These are phyloP conservation scores for Dipus sagitta DNA, from an alignment of 2,797 vertebrate species.

Conservation along the genomic window DNA sequence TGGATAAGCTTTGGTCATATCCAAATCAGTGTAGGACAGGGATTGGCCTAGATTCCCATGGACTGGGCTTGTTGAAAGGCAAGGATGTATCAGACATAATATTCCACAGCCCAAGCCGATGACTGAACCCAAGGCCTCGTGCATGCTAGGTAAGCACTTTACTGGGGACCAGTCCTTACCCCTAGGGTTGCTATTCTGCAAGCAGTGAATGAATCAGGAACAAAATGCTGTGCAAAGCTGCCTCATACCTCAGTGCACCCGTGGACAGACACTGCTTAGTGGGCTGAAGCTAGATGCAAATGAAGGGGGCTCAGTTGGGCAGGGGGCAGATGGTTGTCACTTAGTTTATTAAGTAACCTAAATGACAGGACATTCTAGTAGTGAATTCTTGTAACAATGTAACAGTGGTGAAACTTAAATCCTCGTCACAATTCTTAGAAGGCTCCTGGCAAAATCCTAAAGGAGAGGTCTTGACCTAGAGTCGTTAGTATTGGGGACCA, in stretches of 20 bases:
- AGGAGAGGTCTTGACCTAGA: not conserved
- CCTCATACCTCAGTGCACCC: not conserved
- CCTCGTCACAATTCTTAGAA: not conserved
- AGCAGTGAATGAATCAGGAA: not conserved
- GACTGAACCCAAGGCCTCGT: not conserved
- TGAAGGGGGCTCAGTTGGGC: not conserved
- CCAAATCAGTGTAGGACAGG: not conserved
- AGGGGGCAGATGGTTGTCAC: not conserved
- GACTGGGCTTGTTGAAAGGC: not conserved
- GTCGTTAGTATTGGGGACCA: not conserved
- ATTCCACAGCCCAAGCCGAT: not conserved
- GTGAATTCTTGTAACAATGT: not conserved
- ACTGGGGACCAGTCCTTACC: not conserved
- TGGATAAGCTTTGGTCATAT: not conserved
- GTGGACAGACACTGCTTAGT: not conserved
- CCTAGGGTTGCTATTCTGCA: not conserved
- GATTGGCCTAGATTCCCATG: not conserved
- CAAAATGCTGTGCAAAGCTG: not conserved
- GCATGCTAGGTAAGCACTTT: not conserved
- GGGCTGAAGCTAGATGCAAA: not conserved
- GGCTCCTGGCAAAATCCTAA: not conserved
- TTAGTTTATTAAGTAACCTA: not conserved
- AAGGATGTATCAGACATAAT: not conserved
- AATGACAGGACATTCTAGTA: not conserved
- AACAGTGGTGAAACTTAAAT: not conserved